Conservation (phyloP, 2,113 vertebrate genomes). For the Spheniscus mendiculus region DNA sequence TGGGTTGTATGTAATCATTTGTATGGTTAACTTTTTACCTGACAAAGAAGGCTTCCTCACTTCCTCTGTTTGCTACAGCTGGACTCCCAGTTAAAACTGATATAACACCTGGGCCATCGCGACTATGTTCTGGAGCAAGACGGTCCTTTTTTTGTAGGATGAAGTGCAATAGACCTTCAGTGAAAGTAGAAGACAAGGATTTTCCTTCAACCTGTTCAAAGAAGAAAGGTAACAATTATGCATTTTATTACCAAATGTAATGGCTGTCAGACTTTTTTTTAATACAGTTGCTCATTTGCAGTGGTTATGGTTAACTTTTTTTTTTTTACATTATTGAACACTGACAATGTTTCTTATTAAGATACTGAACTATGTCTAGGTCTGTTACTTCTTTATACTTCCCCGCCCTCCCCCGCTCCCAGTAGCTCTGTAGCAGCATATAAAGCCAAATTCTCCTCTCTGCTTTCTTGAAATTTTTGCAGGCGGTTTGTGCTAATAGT, state of each 20-base stretch:
- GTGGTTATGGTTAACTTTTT: background rate
- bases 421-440: background rate
- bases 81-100: constrained; percentile 98
- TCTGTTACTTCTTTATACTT: background rate
- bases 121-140: constrained; percentile 93
- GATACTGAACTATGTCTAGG: background rate
- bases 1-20: background rate
- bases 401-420: accelerated
- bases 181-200: constrained; percentile 98
- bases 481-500: background rate
- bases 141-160: constrained; percentile 99
- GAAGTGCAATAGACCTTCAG: constrained; percentile 97
- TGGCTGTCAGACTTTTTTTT: background rate
- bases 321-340: background rate
- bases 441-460: background rate
- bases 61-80: constrained; percentile 75
- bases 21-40: background rate
- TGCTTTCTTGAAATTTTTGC: background rate
- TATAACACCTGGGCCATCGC: constrained; percentile 92
- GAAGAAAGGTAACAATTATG: constrained; percentile 88
- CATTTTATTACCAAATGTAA: background rate
- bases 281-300: background rate
- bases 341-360: background rate
- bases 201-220: constrained; percentile 97
- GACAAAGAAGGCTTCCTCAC: background rate